These are phyloP conservation scores for Rhineura floridana DNA, from an alignment of 2,113 vertebrate genomes.

Conservation along the genomic window DNA sequence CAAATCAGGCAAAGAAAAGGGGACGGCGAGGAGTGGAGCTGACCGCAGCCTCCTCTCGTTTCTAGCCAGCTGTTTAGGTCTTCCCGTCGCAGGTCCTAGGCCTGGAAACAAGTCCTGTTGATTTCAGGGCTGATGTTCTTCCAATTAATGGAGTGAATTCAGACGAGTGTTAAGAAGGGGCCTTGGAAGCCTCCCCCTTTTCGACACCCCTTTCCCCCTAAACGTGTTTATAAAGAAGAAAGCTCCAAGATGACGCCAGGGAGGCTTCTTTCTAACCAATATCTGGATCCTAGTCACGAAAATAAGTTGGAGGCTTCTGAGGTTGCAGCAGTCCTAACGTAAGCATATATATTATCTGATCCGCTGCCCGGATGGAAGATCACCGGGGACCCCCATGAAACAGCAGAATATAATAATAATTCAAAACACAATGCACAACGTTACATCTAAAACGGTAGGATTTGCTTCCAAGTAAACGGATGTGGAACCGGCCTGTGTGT, in stretches of 20 bases:
- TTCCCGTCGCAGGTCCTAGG: neutral
- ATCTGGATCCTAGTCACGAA: neutral
- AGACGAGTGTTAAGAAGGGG: too few relatives aligned
- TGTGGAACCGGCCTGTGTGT: neutral
- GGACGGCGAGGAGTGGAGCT: too few relatives aligned
- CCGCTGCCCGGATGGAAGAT: too few relatives aligned
- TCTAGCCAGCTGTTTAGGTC: neutral
- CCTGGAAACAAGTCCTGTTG: neutral
- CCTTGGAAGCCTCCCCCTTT: neutral
- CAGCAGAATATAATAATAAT: neutral
- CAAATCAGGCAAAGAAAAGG: too few relatives aligned
- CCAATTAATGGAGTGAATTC: neutral
- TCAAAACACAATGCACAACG: neutral
- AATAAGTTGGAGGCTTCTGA: neutral
- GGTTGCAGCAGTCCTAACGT: neutral
- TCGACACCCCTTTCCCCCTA: neutral
- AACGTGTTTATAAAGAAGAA: neutral
- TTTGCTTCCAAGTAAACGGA: neutral
- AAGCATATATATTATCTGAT: neutral
- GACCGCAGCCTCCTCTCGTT: accelerated
- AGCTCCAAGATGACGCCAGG: neutral
- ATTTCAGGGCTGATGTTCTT: too few relatives aligned
- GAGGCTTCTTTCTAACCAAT: neutral
- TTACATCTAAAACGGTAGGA: neutral
- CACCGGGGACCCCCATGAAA: neutral